Evolutionary conservation across 2,113 vertebrate species (phyloP).

Genomic region (Cololabis saira): DNA sequence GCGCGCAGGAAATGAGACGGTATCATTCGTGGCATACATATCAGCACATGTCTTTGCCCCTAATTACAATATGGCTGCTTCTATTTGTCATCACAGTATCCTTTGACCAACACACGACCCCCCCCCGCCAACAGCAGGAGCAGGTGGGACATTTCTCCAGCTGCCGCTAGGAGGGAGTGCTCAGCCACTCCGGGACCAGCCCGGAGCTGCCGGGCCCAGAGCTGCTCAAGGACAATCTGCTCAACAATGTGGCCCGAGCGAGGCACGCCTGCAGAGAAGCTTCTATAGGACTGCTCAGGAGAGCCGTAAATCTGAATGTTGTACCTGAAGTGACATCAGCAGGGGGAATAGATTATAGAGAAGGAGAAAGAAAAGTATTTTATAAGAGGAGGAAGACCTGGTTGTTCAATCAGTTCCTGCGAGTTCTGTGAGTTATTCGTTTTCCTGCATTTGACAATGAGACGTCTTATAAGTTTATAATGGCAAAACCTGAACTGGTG

Average conservation of each 20-base stretch:
- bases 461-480: no score
- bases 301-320: not conserved
- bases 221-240: not conserved
- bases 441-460: no score
- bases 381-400: no score
- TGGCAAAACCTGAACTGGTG: no score
- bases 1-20: constrained; percentile 46
- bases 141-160: constrained; percentile 57
- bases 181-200: constrained; percentile 8
- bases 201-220: not conserved
- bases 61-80: constrained; percentile 78
- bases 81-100: constrained; percentile 77
- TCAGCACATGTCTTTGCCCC: constrained; percentile 69
- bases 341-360: no score
- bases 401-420: no score
- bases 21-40: constrained; percentile 61
- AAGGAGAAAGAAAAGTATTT: no score
- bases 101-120: constrained; percentile 71
- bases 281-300: not conserved
- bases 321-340: not conserved
- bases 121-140: constrained; percentile 27
- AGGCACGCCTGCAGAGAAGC: not conserved
- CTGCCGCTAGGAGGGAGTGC: constrained; percentile 68
- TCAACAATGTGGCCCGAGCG: constrained; percentile 1
- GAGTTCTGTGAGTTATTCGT: no score